Percentiles rank a stretch among this genome's conserved stretches.
phyloP scores from a whole-genome alignment of 2,797 vertebrate genomes.

The Acanthornis magna region DNA sequence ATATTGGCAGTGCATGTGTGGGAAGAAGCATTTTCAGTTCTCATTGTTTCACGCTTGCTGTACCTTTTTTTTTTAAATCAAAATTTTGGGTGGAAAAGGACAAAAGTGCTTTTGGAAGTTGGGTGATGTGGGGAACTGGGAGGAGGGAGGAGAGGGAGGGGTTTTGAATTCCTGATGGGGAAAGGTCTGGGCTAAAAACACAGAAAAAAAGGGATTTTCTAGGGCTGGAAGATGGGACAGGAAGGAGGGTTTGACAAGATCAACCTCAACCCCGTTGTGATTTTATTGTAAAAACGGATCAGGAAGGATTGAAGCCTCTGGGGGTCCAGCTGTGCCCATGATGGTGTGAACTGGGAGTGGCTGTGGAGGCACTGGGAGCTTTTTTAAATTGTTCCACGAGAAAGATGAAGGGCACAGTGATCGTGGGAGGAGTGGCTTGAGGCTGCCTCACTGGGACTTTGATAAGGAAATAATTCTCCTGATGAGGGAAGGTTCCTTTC shows the following conservation, averaged over 20 bases:
- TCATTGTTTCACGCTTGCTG: constrained; percentile 3
- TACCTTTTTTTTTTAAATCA: not conserved
- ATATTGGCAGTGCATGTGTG: not conserved
- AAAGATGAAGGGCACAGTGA: not conserved
- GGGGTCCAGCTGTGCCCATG: not conserved
- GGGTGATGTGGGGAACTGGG: not conserved
- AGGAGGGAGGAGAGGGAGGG: not conserved
- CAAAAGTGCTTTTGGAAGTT: constrained; percentile 8
- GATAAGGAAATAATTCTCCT: not conserved
- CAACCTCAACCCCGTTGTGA: not conserved
- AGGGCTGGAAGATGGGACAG: not conserved
- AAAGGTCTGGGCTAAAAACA: not conserved
- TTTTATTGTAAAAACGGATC: not conserved
- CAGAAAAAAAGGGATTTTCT: not conserved
- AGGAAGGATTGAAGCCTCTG: not conserved
- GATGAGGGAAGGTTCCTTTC: not conserved
- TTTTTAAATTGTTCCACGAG: not conserved
- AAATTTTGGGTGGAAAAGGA: not conserved
- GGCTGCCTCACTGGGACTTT: not conserved
- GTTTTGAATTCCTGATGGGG: not conserved
- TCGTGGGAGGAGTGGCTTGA: not conserved
- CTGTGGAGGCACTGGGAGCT: not conserved
- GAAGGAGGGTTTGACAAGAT: not conserved
- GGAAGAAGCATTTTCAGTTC: constrained; percentile 4
- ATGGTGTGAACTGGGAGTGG: not conserved